Base-by-base conservation (phyloP, 2,797 vertebrate species). In the Cyclopterus lumpus region DNA sequence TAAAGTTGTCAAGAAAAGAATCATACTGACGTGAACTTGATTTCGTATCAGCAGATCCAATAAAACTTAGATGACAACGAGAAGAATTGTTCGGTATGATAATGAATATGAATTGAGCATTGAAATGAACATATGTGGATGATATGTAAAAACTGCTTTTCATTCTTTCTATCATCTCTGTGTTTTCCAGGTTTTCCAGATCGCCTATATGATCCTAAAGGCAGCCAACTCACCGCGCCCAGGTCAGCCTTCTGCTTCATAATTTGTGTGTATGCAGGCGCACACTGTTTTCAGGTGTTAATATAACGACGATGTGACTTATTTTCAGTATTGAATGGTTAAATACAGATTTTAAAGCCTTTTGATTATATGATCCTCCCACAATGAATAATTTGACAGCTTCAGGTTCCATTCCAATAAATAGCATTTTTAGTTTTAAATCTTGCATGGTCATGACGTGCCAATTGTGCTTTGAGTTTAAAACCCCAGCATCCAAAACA, bases 201-300 rank as follows among this genome's bases (percentile, higher is more conserved):
- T 99, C 16, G 98, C 98, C 0, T 99, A 99, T 55, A 91, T 99
- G 77, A 99, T 99, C 40, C 72, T 99, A 75, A 99, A 99, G 88
- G 97, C 97, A 63, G 97, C 98, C 11, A 99, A 99, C 90, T 96
- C 97, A 0, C 98, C 98, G 77, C 95, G 97, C 7, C 98, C 98
- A 58, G 95, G 95, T 93, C 80, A 81, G 65, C 2, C 1, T 48
- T 62, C 32, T 10, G 18, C 59, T 49, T 30, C 26, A 14, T 61
- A 5, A 28, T 24, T 30, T 42, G 10, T 48, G 18, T 65, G 66
- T 28, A 54, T 11, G 36, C 6, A 38, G 42, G 54, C 18, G 10
- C 9, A 42, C 6, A n/a, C 1, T 67, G 40, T 14, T 73, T 73
- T 60, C 15, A 40, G 4, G 22, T 55, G 15, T 38, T 69, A 51